These are phyloP conservation scores for Heterodera carotae DNA, from an alignment of 1,140 invertebrate genomes.

Conservation along the genomic window DNA sequence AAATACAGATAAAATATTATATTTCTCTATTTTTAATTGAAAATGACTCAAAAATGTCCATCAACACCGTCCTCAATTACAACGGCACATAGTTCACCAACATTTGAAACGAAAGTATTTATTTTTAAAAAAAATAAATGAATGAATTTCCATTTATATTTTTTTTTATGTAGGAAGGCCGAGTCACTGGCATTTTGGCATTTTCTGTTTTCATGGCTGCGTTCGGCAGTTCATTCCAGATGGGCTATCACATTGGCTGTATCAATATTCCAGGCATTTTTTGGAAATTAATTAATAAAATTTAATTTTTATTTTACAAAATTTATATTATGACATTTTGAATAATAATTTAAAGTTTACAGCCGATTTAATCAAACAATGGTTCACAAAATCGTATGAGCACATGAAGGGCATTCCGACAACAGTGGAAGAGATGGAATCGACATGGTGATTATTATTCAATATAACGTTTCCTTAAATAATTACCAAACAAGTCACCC, in stretches of 20 bases:
- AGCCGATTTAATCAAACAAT: constrained; percentile 53
- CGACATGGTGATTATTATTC: constrained; percentile 42
- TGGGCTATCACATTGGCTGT: constrained; percentile 90
- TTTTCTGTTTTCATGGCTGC: constrained; percentile 73
- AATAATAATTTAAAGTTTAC: not conserved
- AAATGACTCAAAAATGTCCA: not conserved
- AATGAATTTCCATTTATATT: not conserved
- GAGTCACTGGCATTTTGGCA: constrained; percentile 43
- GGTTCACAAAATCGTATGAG: constrained; percentile 53
- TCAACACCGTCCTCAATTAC: constrained; percentile 1
- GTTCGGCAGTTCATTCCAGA: constrained; percentile 89
- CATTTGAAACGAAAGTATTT: not conserved
- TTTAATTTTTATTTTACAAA: not conserved
- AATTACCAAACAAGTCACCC: too few species aligned
- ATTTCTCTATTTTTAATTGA: not conserved
- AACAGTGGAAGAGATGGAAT: constrained; percentile 38
- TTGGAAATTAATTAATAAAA: not conserved
- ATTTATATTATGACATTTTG: not conserved
- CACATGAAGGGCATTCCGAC: constrained; percentile 33
- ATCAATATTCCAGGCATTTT: constrained; percentile 80
- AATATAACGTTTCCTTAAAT: too few species aligned
- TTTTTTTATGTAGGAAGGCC: constrained; percentile 35
- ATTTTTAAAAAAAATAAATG: not conserved
- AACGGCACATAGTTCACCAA: not conserved
- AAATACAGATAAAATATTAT: too few species aligned